Conservation (phyloP, 2,113 vertebrate genomes). For the Cyprinodon tularosa region DNA sequence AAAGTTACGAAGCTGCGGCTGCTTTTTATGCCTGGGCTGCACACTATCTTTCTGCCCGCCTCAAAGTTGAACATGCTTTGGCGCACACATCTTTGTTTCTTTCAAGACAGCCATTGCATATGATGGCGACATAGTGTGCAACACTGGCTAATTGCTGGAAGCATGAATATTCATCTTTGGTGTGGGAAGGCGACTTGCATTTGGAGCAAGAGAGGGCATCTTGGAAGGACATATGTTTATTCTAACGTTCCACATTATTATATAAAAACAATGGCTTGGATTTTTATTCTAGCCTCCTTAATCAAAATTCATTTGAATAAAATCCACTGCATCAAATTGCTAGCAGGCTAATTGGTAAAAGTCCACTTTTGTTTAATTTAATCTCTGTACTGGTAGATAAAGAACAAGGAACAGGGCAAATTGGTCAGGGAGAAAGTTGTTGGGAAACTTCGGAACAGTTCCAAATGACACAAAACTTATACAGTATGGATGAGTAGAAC, state of each 20-base stretch:
- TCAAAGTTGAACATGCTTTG: constrained; percentile 27
- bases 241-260: not conserved
- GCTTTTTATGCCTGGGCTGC: constrained; percentile 31
- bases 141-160: constrained; percentile 59
- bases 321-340: not conserved
- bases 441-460: not conserved
- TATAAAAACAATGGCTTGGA: not conserved
- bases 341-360: not conserved
- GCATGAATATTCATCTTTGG: constrained; percentile 63
- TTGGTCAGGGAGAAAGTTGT: not conserved
- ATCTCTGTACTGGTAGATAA: not conserved
- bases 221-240: not conserved
- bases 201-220: constrained; percentile 23
- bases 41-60: constrained; percentile 13
- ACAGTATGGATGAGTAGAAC: no score
- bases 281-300: not conserved
- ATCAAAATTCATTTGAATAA: not conserved
- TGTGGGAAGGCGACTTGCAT: constrained; percentile 25
- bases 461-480: no score
- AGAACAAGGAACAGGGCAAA: not conserved
- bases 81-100: constrained; percentile 18
- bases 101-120: constrained; percentile 50
- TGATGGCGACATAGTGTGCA: constrained; percentile 14
- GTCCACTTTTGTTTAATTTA: not conserved
- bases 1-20: constrained; percentile 22